Conservation (phyloP, 2,113 vertebrate species). For the Brachypteracias leptosomus region DNA sequence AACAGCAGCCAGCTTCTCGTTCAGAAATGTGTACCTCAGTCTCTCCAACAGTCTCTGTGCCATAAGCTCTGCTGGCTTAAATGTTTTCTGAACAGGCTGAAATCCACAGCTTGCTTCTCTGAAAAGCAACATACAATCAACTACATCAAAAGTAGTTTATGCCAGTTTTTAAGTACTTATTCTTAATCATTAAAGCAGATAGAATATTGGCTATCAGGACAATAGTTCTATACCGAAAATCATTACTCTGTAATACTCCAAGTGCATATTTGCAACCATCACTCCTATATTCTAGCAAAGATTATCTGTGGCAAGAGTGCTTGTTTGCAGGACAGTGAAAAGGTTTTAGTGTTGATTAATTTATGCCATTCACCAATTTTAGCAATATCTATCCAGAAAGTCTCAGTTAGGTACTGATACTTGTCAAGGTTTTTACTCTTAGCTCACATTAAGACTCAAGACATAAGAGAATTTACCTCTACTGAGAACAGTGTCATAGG, state of each 20-base stretch:
- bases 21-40: neutral
- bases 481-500: neutral
- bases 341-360: neutral
- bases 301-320: neutral
- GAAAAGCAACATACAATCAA: neutral
- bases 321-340: neutral
- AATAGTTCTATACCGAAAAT: neutral
- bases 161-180: neutral
- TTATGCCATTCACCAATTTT: neutral
- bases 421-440: neutral
- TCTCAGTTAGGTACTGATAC: neutral
- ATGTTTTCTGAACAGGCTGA: neutral
- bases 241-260: neutral
- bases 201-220: neutral
- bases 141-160: neutral
- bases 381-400: neutral
- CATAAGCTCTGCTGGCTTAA: neutral
- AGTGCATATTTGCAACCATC: neutral
- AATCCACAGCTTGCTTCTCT: neutral
- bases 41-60: neutral
- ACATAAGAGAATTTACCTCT: neutral
- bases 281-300: neutral
- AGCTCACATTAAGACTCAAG: neutral
- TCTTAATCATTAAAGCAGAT: neutral
- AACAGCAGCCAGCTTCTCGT: neutral